Conservation (phyloP, 2,888 invertebrate genomes). For the Elysia crispata region DNA sequence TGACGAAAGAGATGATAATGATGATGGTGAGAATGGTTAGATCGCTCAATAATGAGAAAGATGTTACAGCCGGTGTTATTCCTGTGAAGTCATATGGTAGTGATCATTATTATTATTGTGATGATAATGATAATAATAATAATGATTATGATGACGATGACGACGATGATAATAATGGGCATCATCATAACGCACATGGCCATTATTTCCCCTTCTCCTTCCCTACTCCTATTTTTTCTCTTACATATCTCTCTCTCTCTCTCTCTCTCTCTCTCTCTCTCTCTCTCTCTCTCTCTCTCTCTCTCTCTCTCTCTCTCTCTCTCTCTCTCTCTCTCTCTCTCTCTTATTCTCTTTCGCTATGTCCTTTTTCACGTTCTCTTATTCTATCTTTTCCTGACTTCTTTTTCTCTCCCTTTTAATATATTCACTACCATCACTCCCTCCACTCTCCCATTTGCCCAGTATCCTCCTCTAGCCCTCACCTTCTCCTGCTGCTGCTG, state of each 20-base stretch:
- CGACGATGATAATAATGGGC: too few relatives aligned
- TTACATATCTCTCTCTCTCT: not conserved
- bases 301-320: slow-evolving; percentile 17
- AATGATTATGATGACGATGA: not conserved
- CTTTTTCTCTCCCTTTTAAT: slow-evolving; percentile 26
- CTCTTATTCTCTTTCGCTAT: not conserved
- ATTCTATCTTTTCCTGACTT: slow-evolving; percentile 1
- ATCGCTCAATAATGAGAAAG: too few relatives aligned
- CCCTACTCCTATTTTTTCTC: too few relatives aligned
- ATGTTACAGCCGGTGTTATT: too few relatives aligned
- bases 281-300: slow-evolving; percentile 14
- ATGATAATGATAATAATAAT: too few relatives aligned
- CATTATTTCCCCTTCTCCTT: not conserved
- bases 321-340: slow-evolving; percentile 36
- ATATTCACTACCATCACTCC: not conserved
- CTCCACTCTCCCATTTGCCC: not conserved
- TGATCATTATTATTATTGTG: too few relatives aligned
- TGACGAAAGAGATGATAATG: too few relatives aligned
- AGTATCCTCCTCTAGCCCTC: slow-evolving; percentile 6
- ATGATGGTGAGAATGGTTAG: too few relatives aligned
- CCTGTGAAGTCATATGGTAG: too few relatives aligned
- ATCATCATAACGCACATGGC: too few relatives aligned
- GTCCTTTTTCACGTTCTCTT: not conserved
- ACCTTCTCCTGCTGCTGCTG: slow-evolving; percentile 90
- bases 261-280: slow-evolving; percentile 10